Percentiles rank a stretch among this genome's conserved stretches.
Conservation (phyloP, 2,797 vertebrate genomes). For the Muscicapa striata region DNA sequence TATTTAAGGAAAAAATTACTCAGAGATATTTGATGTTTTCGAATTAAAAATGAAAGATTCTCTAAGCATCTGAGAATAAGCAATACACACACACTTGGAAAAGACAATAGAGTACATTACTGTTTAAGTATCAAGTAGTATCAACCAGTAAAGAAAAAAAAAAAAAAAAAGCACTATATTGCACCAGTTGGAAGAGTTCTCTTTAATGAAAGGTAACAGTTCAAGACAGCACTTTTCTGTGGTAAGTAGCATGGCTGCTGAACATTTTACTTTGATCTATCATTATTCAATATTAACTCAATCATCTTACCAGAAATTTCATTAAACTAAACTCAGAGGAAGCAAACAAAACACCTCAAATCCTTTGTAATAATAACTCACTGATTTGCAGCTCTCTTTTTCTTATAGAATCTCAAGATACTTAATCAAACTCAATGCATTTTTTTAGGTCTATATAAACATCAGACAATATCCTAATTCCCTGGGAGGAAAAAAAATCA, state of each 20-base stretch:
- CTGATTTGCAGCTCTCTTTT: not conserved
- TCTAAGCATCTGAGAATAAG: not conserved
- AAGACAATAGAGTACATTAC: not conserved
- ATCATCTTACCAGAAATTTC: not conserved
- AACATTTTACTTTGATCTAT: not conserved
- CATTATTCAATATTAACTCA: not conserved
- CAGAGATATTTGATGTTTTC: not conserved
- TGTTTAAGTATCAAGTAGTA: not conserved
- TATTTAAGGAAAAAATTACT: not conserved
- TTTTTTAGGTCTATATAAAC: not conserved
- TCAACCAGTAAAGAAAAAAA: not conserved
- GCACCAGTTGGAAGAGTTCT: not conserved
- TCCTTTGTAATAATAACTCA: not conserved
- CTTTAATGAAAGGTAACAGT: not conserved
- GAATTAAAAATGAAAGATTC: not conserved
- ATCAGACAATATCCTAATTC: not conserved
- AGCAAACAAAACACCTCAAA: not conserved
- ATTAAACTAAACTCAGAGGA: not conserved
- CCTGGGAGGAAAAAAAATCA: rapidly evolving
- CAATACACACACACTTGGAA: not conserved
- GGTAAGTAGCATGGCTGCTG: rapidly evolving
- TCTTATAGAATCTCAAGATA: not conserved
- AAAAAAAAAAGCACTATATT: not conserved
- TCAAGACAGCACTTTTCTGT: not conserved
- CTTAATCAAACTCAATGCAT: not conserved